Percentiles rank a stretch among this genome's conserved stretches.
Evolutionary conservation across 92 coral and sea anemone genomes (phyloP).

Genomic region (Virgularia gustaviana): DNA sequence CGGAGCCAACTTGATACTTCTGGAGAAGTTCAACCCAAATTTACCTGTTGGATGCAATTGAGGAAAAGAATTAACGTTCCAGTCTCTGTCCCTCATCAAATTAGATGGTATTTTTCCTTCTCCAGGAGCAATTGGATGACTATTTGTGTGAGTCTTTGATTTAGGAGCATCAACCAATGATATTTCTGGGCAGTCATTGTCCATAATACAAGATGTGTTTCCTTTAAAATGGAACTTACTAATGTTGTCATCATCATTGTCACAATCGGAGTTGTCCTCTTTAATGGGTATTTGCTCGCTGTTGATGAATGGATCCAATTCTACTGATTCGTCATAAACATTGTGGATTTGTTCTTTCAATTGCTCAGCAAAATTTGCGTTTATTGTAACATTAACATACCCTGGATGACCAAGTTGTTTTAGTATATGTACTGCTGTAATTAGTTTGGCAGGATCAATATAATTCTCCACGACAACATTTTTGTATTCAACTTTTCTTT

Average conservation of each 20-base stretch:
- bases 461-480: slow-evolving; percentile 9
- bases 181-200: too few species aligned
- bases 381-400: slow-evolving; percentile 8
- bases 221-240: slow-evolving; percentile 4
- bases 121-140: neutral
- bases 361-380: slow-evolving; percentile 5
- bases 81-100: slow-evolving; percentile 1
- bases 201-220: neutral
- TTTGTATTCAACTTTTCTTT: slow-evolving; percentile 10
- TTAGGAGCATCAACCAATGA: neutral
- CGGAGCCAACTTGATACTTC: neutral
- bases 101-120: neutral
- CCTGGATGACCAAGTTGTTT: slow-evolving; percentile 24
- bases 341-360: neutral
- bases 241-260: neutral
- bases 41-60: neutral
- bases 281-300: slow-evolving; percentile 27
- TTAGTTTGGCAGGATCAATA: slow-evolving; percentile 8
- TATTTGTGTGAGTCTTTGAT: neutral
- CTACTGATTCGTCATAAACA: slow-evolving; percentile 10
- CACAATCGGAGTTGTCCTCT: neutral
- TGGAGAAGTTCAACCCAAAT: neutral
- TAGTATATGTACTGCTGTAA: slow-evolving; percentile 4
- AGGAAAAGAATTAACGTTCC: neutral
- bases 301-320: neutral